These are phyloP conservation scores for Salvelinus fontinalis DNA, from an alignment of 2,113 vertebrate species.

Conservation along the genomic window DNA sequence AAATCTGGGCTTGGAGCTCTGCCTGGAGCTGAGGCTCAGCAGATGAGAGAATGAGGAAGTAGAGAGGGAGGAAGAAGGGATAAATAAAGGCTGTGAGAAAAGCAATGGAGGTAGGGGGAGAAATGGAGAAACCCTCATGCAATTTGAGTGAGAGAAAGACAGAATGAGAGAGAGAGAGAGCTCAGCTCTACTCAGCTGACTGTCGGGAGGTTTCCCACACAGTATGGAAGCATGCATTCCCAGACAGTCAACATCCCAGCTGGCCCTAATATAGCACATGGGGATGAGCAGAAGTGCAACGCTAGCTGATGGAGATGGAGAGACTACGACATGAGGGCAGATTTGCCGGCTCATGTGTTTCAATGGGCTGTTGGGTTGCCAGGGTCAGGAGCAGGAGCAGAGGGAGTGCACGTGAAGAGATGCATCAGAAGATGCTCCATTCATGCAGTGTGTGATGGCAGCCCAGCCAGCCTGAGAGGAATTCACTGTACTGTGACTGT, in stretches of 20 bases:
- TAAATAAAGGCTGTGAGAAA: neutral
- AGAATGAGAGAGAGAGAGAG: neutral
- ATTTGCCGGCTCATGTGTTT: neutral
- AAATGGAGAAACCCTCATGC: neutral
- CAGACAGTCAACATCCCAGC: neutral
- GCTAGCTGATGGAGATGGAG: neutral
- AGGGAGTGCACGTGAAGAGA: constrained; percentile 8
- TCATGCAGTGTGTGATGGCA: constrained; percentile 2
- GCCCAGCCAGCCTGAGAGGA: neutral
- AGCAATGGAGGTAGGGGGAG: neutral
- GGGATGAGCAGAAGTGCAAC: too few species aligned
- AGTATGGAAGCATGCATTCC: neutral
- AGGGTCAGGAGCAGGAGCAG: constrained; percentile 6
- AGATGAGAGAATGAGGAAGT: neutral
- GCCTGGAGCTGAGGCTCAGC: neutral
- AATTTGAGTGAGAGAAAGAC: neutral
- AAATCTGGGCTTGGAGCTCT: constrained; percentile 1
- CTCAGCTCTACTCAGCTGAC: neutral
- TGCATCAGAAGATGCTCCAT: neutral
- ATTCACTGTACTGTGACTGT: neutral
- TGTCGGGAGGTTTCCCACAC: neutral
- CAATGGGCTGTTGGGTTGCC: neutral
- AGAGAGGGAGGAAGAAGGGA: neutral
- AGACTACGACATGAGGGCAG: neutral
- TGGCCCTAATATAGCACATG: neutral